phyloP scores from a whole-genome alignment of 2,113 vertebrate species.

The Dinomys branickii region DNA sequence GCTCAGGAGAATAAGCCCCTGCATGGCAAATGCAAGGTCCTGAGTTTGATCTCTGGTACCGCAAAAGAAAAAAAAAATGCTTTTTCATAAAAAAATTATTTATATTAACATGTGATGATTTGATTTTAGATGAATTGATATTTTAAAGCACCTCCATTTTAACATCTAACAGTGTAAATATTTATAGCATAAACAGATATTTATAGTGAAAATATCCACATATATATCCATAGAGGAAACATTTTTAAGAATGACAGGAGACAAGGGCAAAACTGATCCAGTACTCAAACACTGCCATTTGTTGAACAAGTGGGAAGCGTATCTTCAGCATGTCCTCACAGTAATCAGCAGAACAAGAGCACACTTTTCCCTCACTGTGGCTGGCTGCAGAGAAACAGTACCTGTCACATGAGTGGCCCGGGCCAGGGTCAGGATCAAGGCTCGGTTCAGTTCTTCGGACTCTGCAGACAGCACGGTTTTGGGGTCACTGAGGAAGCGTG shows the following conservation, averaged over 20 bases:
- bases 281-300: neutral
- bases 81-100: neutral
- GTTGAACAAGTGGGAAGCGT: neutral
- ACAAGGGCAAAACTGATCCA: neutral
- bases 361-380: neutral
- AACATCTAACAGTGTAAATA: slow-evolving; percentile 21
- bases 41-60: no score
- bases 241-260: neutral
- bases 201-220: neutral
- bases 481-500: slow-evolving; percentile 97
- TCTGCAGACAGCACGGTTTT: slow-evolving; percentile 97
- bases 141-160: neutral
- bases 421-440: slow-evolving; percentile 96
- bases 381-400: slow-evolving; percentile 69
- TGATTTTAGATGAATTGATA: neutral
- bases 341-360: neutral
- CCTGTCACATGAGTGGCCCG: slow-evolving; percentile 98
- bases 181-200: neutral
- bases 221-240: neutral
- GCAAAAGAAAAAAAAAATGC: no score
- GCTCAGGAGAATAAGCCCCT: no score
- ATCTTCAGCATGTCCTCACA: neutral
- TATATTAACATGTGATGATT: neutral
- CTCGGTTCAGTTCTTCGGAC: slow-evolving; percentile 98
- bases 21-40: no score